These are phyloP conservation scores for Bathybates hornii DNA, from an alignment of 2,113 vertebrate genomes.

Conservation along the genomic window DNA sequence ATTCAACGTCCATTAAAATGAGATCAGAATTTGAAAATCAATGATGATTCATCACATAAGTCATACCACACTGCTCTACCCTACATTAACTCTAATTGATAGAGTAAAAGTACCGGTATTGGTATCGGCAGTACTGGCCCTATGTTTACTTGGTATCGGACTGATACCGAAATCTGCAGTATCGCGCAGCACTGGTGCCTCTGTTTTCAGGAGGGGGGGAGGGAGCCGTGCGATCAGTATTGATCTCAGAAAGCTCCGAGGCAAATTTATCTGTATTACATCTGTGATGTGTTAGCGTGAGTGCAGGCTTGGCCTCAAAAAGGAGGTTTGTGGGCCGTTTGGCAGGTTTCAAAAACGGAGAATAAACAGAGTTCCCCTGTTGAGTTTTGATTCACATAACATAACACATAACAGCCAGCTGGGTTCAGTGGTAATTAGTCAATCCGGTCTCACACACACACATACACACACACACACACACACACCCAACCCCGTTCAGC, in stretches of 20 bases:
- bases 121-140: neutral
- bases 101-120: neutral
- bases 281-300: neutral
- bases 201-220: neutral
- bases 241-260: conserved; percentile 34
- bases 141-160: neutral
- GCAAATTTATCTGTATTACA: conserved; percentile 4
- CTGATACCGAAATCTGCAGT: neutral
- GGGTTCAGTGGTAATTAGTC: neutral
- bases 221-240: conserved; percentile 27
- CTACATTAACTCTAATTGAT: accelerated
- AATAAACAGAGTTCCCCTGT: neutral
- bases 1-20: neutral
- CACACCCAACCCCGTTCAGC: too few species aligned
- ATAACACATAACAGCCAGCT: neutral
- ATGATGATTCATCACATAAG: neutral
- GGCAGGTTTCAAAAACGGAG: neutral
- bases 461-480: neutral
- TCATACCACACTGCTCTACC: neutral
- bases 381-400: neutral
- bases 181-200: accelerated
- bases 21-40: neutral
- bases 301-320: neutral
- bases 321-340: neutral
- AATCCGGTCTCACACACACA: neutral